Conservation (phyloP, 2,113 vertebrate genomes). For the Ctenomys sociabilis region DNA sequence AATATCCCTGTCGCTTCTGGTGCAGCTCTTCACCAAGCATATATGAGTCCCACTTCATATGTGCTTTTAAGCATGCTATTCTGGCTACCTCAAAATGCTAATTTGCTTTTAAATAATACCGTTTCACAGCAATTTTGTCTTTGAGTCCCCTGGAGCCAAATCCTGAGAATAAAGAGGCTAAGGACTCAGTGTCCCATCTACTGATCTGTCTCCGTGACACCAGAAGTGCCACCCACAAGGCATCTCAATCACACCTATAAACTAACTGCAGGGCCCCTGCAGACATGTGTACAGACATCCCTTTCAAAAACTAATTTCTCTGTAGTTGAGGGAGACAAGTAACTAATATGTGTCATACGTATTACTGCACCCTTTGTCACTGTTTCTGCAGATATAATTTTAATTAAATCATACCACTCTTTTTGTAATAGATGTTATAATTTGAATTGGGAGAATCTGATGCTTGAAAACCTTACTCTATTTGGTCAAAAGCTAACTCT, state of each 20-base stretch:
- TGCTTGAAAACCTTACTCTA: not conserved
- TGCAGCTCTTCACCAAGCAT: too few relatives aligned
- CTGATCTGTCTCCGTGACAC: not conserved
- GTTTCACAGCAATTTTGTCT: not conserved
- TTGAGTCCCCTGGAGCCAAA: not conserved
- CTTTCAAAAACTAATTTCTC: slow-evolving; percentile 6
- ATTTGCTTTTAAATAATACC: not conserved
- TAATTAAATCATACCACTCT: slow-evolving; percentile 26
- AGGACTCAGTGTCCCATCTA: accelerated
- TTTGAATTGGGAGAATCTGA: not conserved
- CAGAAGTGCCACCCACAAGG: not conserved
- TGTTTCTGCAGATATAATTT: not conserved
- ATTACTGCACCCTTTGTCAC: not conserved
- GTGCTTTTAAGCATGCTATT: not conserved
- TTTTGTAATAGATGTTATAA: not conserved
- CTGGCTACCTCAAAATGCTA: not conserved
- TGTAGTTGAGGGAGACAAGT: not conserved
- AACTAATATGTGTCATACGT: not conserved
- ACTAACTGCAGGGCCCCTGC: not conserved
- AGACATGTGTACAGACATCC: not conserved
- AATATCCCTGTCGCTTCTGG: not conserved
- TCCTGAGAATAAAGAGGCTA: not conserved
- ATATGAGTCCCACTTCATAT: not conserved
- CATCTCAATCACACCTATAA: not conserved
- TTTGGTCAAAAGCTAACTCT: not conserved